A percentile compares a stretch with the other conserved stretches of the same genome.
Conservation (phyloP, 2,113 vertebrate species). For the Lycaon pictus region DNA sequence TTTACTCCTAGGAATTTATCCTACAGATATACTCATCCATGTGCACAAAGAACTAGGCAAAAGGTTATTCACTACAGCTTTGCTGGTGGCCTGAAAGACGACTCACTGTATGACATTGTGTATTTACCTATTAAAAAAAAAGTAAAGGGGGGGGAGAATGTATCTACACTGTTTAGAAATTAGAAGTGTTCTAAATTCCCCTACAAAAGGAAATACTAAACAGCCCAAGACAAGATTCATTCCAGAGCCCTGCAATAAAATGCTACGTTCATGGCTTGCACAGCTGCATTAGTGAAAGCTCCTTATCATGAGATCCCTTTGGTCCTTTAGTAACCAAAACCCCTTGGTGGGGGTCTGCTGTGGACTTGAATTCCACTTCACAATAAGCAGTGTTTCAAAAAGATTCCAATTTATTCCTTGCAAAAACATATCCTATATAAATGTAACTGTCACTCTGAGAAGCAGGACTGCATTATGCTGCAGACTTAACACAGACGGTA, state of each 20-base stretch:
- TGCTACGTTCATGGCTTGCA: neutral
- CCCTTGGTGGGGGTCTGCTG: neutral
- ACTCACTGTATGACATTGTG: neutral
- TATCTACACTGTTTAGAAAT: constrained; percentile 15
- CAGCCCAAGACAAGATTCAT: neutral
- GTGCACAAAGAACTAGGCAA: neutral
- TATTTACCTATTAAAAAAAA: constrained; percentile 40
- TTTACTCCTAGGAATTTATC: constrained; percentile 37
- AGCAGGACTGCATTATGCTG: constrained; percentile 65
- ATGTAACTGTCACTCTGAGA: constrained; percentile 62
- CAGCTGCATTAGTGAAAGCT: constrained; percentile 8
- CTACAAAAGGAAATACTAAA: constrained; percentile 24
- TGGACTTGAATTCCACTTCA: constrained; percentile 40
- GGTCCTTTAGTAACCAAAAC: constrained; percentile 43
- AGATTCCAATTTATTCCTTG: constrained; percentile 68
- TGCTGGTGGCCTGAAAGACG: neutral
- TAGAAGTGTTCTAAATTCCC: neutral
- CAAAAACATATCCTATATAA: constrained; percentile 53
- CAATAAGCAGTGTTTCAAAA: constrained; percentile 59
- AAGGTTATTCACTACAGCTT: neutral
- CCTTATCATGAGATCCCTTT: constrained; percentile 20
- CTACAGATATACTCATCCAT: neutral
- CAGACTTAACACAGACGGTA: constrained; percentile 64
- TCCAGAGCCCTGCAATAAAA: neutral
- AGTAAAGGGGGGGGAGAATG: neutral